phyloP scores from a whole-genome alignment of 2,113 vertebrate species.

The Tyrannus savana region DNA sequence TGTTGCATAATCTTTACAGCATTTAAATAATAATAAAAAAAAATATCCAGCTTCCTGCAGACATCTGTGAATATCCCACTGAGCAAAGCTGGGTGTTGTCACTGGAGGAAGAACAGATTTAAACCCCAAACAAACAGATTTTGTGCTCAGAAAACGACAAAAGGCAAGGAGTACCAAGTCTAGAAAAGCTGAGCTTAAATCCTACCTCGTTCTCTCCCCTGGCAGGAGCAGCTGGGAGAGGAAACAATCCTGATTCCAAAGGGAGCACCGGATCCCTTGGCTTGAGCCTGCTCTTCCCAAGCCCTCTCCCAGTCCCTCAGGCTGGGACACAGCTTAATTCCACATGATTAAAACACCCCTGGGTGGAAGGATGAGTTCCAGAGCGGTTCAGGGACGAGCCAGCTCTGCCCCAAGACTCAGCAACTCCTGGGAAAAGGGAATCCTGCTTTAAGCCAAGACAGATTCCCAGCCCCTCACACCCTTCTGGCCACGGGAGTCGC shows the following conservation, averaged over 20 bases:
- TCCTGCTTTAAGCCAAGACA: not conserved
- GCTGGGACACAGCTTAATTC: too few species aligned
- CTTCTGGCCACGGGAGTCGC: not conserved
- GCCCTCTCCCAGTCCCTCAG: not conserved
- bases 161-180: too few species aligned
- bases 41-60: not conserved
- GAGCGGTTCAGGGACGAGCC: not conserved
- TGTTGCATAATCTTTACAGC: not conserved
- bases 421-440: not conserved
- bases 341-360: accelerated
- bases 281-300: not conserved
- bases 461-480: not conserved
- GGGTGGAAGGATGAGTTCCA: not conserved
- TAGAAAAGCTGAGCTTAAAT: not conserved
- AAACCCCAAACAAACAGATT: not conserved
- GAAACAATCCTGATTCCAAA: not conserved
- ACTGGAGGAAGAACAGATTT: not conserved
- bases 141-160: not conserved
- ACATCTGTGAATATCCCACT: accelerated
- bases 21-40: not conserved
- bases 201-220: not conserved
- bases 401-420: not conserved
- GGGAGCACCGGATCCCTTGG: accelerated
- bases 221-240: not conserved
- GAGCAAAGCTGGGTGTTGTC: not conserved